phyloP scores from a whole-genome alignment of 2,113 vertebrate genomes.

The Triplophysa siluroides region DNA sequence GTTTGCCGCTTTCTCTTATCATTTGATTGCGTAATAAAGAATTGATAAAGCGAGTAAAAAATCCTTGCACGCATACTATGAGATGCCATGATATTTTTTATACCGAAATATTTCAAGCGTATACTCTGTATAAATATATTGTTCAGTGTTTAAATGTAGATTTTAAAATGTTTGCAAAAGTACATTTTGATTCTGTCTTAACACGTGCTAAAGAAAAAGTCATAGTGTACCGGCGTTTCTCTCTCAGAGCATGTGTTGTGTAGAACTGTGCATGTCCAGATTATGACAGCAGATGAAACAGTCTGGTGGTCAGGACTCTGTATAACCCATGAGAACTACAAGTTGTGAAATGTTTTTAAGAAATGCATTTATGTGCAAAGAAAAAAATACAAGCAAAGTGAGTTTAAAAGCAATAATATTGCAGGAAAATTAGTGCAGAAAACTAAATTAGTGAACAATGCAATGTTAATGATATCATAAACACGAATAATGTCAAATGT shows the following conservation, averaged over 20 bases:
- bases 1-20: slow-evolving; percentile 24
- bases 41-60: neutral
- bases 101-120: neutral
- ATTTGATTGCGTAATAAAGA: slow-evolving; percentile 8
- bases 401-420: neutral
- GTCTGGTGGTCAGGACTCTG: neutral
- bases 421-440: neutral
- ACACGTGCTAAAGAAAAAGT: neutral
- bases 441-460: neutral
- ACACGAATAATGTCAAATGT: neutral
- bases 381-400: neutral
- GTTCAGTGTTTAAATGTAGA: neutral
- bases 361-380: neutral
- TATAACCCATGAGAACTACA: neutral
- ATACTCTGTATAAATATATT: neutral
- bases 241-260: no score
- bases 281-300: neutral
- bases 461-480: neutral
- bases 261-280: no score
- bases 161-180: neutral
- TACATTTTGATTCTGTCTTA: neutral
- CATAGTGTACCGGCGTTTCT: no score
- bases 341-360: no score
- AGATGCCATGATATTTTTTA: neutral
- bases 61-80: neutral